These are phyloP conservation scores for Drosophila picticornis DNA, from an alignment of 2,888 invertebrate genomes.

Conservation along the genomic window DNA sequence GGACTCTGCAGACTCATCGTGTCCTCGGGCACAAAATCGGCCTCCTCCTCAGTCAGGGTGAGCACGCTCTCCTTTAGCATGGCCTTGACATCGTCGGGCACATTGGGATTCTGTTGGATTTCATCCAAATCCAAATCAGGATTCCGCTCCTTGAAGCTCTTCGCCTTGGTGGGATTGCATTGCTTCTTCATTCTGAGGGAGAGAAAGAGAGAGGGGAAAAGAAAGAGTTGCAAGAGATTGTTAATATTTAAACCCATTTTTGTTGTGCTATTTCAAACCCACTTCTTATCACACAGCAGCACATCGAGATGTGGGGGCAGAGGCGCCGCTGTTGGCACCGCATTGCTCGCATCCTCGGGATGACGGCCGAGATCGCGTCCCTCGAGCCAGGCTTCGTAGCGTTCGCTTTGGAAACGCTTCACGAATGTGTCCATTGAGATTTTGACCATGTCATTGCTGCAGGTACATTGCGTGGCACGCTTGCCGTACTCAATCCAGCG, in stretches of 20 bases:
- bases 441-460: constrained; percentile 97
- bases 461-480: constrained; percentile 93
- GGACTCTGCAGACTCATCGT: constrained; percentile 75
- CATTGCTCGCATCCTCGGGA: constrained; percentile 93
- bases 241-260: not conserved
- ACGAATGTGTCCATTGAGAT: constrained; percentile 99
- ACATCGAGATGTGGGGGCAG: constrained; percentile 92
- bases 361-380: constrained; percentile 96
- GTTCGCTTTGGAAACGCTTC: constrained; percentile 94
- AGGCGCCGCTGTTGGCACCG: constrained; percentile 89
- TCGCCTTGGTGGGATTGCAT: constrained; percentile 84
- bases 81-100: constrained; percentile 85
- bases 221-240: not conserved
- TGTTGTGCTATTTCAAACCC: constrained; percentile 81
- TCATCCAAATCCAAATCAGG: constrained; percentile 85
- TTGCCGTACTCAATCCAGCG: constrained; percentile 99
- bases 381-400: constrained; percentile 95
- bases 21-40: constrained; percentile 63
- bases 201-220: not conserved
- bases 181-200: constrained; percentile 84
- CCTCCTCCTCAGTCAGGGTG: constrained; percentile 78
- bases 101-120: constrained; percentile 85
- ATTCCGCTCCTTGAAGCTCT: constrained; percentile 85
- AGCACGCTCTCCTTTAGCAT: constrained; percentile 84
- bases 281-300: constrained; percentile 90